Evolutionary conservation across 2,888 invertebrate species (phyloP).

Genomic region (Coleophora flavipennella): DNA sequence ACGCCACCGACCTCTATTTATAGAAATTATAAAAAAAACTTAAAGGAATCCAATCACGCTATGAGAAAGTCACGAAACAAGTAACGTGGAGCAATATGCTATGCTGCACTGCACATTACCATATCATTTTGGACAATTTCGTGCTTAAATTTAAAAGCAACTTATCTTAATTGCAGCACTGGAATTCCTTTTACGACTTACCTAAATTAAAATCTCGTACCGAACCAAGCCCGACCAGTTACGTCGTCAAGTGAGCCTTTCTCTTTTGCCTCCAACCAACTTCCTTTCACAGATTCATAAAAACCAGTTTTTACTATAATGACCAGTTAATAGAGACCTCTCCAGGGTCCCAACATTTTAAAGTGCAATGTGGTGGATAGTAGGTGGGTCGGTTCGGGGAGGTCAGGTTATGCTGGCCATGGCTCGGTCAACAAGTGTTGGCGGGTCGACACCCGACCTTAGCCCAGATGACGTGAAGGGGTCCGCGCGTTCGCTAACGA

Average conservation of each 20-base stretch:
- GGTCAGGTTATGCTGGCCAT: constrained; percentile 32
- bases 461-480: constrained; percentile 67
- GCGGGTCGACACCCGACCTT: constrained; percentile 64
- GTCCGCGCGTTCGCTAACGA: constrained; percentile 27
- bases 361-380: constrained; percentile 9
- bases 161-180: background rate
- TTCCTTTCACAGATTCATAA: constrained; percentile 37
- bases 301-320: constrained; percentile 25
- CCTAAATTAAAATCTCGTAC: background rate
- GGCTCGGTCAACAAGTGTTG: constrained; percentile 18
- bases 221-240: too few species aligned
- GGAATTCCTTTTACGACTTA: background rate
- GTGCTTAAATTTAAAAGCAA: too few species aligned
- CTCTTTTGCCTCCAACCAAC: constrained; percentile 37
- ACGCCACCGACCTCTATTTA: too few species aligned
- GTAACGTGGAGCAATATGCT: too few species aligned
- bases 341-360: constrained; percentile 14
- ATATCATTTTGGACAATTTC: too few species aligned
- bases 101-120: too few species aligned
- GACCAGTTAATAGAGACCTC: constrained; percentile 29
- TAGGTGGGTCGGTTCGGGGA: constrained; percentile 18
- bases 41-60: too few species aligned
- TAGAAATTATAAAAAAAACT: too few species aligned
- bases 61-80: too few species aligned
- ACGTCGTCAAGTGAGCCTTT: constrained; percentile 25